Percentiles rank a stretch among this genome's conserved stretches.
These are phyloP conservation scores for Xylocopa sonorina DNA, from an alignment of 1,140 invertebrate species.

Conservation along the genomic window DNA sequence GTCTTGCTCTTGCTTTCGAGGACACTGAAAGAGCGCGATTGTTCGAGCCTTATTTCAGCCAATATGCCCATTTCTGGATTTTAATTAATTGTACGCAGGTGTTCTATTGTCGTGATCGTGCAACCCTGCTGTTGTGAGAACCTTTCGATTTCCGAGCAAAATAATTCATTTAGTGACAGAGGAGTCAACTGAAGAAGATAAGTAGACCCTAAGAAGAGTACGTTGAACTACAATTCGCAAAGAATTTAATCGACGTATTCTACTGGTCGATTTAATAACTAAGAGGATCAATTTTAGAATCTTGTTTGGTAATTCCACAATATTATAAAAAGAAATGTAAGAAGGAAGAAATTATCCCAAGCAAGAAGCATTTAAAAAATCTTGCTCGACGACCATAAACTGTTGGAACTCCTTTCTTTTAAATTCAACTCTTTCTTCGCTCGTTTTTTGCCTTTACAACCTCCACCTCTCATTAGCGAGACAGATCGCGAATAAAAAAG, in stretches of 20 bases:
- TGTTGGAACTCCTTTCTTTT: too few relatives aligned
- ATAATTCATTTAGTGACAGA: background rate
- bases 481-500: conserved; percentile 3
- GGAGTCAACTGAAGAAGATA: too few relatives aligned
- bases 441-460: background rate
- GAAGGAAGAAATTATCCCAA: too few relatives aligned
- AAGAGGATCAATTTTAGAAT: too few relatives aligned
- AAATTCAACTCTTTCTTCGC: background rate
- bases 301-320: too few relatives aligned
- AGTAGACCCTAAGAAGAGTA: too few relatives aligned
- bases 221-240: too few relatives aligned
- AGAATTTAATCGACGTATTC: too few relatives aligned
- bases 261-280: too few relatives aligned
- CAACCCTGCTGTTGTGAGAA: background rate
- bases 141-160: background rate
- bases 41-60: conserved; percentile 47
- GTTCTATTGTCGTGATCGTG: conserved; percentile 35
- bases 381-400: too few relatives aligned
- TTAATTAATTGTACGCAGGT: conserved; percentile 17
- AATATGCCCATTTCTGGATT: conserved; percentile 63
- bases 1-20: conserved; percentile 3
- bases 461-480: background rate
- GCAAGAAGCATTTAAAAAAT: too few relatives aligned
- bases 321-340: too few relatives aligned
- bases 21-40: conserved; percentile 41